A percentile compares a stretch with the other conserved stretches of the same genome.
phyloP scores from a whole-genome alignment of 1,140 invertebrate genomes.

The Pseudoatta argentina region DNA sequence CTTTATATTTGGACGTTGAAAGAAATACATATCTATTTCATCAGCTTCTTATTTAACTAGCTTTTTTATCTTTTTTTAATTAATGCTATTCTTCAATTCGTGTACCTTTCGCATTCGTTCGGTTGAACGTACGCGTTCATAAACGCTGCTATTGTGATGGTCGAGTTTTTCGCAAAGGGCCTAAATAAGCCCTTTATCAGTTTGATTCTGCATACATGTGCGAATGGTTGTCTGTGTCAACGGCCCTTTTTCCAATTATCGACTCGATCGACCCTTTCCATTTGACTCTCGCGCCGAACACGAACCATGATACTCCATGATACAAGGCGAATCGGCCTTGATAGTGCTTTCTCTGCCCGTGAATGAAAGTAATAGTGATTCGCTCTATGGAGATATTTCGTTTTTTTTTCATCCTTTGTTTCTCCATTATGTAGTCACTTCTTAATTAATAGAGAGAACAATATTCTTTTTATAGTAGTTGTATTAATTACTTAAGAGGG shows the following conservation, averaged over 20 bases:
- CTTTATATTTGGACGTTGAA: not conserved
- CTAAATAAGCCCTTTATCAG: conserved; percentile 74
- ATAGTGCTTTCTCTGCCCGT: conserved; percentile 40
- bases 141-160: conserved; percentile 60
- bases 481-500: not conserved
- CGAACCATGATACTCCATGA: conserved; percentile 58
- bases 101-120: conserved; percentile 27
- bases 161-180: conserved; percentile 60
- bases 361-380: conserved; percentile 44
- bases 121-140: conserved; percentile 42
- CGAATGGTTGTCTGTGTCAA: conserved; percentile 67
- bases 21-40: not conserved
- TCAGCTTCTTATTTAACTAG: not conserved
- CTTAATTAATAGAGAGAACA: not conserved
- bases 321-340: conserved; percentile 44
- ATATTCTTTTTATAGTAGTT: not conserved
- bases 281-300: conserved; percentile 38
- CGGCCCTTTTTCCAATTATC: conserved; percentile 77
- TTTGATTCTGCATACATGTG: conserved; percentile 60
- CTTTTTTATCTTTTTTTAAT: not conserved
- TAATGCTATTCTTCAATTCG: conserved; percentile 49
- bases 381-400: not conserved
- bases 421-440: not conserved
- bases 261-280: conserved; percentile 70
- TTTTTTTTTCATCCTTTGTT: not conserved